Evolutionary conservation across 92 coral and sea anemone genomes (phyloP), one percentile per base, ranked within the genome.

Genomic region (Metridium senile): DNA sequence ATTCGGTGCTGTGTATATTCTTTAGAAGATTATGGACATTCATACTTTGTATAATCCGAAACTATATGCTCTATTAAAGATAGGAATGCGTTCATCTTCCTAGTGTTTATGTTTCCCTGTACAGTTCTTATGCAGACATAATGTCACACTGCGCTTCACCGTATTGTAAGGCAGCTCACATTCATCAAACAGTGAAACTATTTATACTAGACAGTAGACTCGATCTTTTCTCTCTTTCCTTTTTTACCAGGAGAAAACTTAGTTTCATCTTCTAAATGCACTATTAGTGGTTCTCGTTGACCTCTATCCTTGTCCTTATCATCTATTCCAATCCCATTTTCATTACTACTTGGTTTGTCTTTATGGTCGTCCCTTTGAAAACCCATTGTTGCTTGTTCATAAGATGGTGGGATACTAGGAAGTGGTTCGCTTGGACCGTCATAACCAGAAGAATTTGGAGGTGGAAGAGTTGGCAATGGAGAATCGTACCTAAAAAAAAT

Each of bases 391-490:
- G 86, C 82, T 30, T 75, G 82, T 64, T 84, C 83, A 62, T 79
- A 88, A 9, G 79, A 32, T 3, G 92, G 92, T 21, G 92, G 92
- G 22, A 81, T 81, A 35, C 85, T 72, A 26, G 84, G 84, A 11
- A 79, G 84, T 0, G 84, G 84, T 35, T 33, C 71, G 49, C 54
- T 68, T 11, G 70, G 56, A 33, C 71, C 34, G 19, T 70, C 77
- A n/a, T 70, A 70, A 43, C 66, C 84, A 8, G 84, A 62, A 0
- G 73, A 70, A 34, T 79, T 76, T 70, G 74, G n/a, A n/a, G n/a
- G 74, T 57, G 76, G 75, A n/a, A 68, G 64, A n/a, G 70, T 25
- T 11, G 84, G 84, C 21, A 77, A 62, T 26, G 82, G 82, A 11
- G 78, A 56, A 58, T 58, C 51, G 49, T 73, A 73, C 11, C 78